Evolutionary conservation across 1,140 invertebrate genomes (phyloP).

Genomic region (Drosophila mauritiana): DNA sequence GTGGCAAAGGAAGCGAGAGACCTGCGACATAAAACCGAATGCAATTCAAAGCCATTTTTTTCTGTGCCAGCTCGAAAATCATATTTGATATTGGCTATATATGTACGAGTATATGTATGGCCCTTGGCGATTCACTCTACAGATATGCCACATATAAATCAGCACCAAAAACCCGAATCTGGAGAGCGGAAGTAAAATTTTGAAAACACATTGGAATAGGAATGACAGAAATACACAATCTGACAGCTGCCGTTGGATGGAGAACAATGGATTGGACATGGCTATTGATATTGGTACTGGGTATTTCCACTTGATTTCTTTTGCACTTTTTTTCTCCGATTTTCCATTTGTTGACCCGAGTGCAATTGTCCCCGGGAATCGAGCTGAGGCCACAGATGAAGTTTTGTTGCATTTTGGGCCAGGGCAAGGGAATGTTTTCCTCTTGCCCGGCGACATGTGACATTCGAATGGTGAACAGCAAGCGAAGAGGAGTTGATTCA

Average conservation of each 20-base stretch:
- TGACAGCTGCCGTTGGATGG: slow-evolving; percentile 56
- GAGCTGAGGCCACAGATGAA: slow-evolving; percentile 23
- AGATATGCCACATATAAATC: slow-evolving; percentile 56
- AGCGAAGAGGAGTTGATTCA: slow-evolving; percentile 9
- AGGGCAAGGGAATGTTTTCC: slow-evolving; percentile 30
- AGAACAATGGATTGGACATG: slow-evolving; percentile 58
- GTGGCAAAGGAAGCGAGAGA: slow-evolving; percentile 6
- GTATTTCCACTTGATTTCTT: slow-evolving; percentile 64
- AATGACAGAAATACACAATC: slow-evolving; percentile 27
- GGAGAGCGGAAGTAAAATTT: slow-evolving; percentile 59
- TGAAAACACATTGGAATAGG: slow-evolving; percentile 33
- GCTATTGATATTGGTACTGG: slow-evolving; percentile 50
- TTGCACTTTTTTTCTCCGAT: slow-evolving; percentile 6
- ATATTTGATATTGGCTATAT: slow-evolving; percentile 61
- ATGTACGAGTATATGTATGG: slow-evolving; percentile 13
- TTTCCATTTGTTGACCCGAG: slow-evolving; percentile 12
- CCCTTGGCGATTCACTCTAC: slow-evolving; percentile 25
- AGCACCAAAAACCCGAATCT: slow-evolving; percentile 59
- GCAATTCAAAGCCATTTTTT: slow-evolving; percentile 68
- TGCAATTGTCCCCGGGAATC: slow-evolving; percentile 60
- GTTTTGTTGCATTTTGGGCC: slow-evolving; percentile 58
- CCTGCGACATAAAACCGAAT: slow-evolving; percentile 62
- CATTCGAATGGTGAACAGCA: slow-evolving; percentile 2
- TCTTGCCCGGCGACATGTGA: slow-evolving; percentile 36
- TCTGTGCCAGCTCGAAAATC: slow-evolving; percentile 52